Conservation (phyloP, 2,113 vertebrate genomes). For the Egretta garzetta region DNA sequence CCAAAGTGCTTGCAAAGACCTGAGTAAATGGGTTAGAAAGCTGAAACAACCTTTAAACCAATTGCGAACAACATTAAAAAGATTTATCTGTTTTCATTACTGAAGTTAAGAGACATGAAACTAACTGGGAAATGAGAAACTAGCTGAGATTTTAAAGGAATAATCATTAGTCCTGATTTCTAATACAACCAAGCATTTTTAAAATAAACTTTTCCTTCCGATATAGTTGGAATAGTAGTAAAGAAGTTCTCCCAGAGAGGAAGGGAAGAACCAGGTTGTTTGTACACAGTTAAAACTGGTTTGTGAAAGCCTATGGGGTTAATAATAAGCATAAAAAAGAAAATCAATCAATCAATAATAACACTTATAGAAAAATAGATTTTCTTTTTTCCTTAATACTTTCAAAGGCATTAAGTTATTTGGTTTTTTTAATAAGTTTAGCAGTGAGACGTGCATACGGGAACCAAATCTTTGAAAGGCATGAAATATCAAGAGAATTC, state of each 20-base stretch:
- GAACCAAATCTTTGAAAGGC: not conserved
- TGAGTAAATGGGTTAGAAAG: not conserved
- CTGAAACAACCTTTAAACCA: not conserved
- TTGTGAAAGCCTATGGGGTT: not conserved
- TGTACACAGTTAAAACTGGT: not conserved
- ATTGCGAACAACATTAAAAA: not conserved
- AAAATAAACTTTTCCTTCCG: not conserved
- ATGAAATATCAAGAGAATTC: not conserved
- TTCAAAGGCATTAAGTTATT: not conserved
- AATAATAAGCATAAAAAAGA: not conserved
- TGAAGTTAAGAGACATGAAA: not conserved
- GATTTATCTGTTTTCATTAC: not conserved
- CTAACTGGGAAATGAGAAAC: not conserved
- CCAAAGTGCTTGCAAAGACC: not conserved
- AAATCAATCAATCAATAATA: not conserved
- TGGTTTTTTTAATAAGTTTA: not conserved
- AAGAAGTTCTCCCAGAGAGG: rapidly evolving
- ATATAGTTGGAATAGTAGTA: not conserved
- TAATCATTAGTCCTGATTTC: not conserved
- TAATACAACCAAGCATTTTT: not conserved
- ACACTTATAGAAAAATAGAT: not conserved
- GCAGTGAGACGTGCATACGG: not conserved
- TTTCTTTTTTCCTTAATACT: not conserved
- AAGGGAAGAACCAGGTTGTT: not conserved
- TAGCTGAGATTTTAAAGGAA: not conserved